Conservation (phyloP, 2,113 vertebrate genomes). For the Casuarius casuarius region DNA sequence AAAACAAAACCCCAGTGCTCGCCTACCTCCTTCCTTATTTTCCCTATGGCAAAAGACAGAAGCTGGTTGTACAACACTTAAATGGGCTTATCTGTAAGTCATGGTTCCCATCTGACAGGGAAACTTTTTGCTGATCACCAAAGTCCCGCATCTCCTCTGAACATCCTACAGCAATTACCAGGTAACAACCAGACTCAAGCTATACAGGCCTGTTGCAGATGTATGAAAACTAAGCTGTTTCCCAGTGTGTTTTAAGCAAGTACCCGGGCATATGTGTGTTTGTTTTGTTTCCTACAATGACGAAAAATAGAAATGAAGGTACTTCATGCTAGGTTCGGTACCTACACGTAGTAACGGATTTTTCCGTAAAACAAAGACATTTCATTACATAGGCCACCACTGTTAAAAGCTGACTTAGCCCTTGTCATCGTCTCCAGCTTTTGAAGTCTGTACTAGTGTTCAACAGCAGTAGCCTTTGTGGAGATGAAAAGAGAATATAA, state of each 20-base stretch:
- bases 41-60: background rate
- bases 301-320: background rate
- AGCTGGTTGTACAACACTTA: background rate
- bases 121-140: background rate
- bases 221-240: background rate
- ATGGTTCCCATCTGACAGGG: background rate
- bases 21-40: background rate
- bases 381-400: background rate
- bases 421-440: background rate
- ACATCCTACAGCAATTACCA: background rate
- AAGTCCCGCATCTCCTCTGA: background rate
- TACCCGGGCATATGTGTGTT: background rate
- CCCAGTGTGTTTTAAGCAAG: background rate
- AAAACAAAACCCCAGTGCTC: background rate
- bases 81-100: background rate
- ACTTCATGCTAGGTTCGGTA: background rate
- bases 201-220: background rate
- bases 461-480: conserved; percentile 5
- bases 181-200: background rate
- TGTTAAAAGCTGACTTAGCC: background rate
- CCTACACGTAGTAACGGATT: background rate
- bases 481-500: background rate
- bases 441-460: background rate
- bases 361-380: background rate
- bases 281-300: background rate